These are phyloP conservation scores for Drosophila siamana DNA, from an alignment of 2,888 invertebrate species.

Conservation along the genomic window DNA sequence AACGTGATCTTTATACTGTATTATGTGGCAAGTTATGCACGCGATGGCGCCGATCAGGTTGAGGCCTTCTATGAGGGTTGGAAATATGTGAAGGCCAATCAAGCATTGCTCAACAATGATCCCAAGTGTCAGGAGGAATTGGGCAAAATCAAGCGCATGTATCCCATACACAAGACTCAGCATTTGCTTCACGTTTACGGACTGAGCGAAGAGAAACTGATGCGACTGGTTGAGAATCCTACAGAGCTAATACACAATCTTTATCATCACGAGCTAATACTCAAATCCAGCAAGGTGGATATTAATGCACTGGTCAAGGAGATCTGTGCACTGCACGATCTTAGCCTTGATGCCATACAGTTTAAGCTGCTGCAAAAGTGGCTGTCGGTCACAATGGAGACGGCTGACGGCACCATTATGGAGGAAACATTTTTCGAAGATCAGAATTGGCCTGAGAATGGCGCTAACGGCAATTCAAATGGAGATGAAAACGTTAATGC, in stretches of 20 bases:
- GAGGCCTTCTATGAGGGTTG: constrained; percentile 85
- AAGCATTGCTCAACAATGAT: constrained; percentile 70
- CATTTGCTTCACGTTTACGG: constrained; percentile 84
- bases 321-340: constrained; percentile 80
- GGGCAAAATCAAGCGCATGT: constrained; percentile 84
- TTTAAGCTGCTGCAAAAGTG: constrained; percentile 83
- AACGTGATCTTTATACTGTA: constrained; percentile 84
- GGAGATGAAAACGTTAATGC: constrained; percentile 58
- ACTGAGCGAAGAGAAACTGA: constrained; percentile 82
- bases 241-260: constrained; percentile 81
- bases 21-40: constrained; percentile 83
- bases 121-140: constrained; percentile 80
- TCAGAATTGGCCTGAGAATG: constrained; percentile 65
- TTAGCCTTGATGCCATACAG: constrained; percentile 82
- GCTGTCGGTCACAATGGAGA: constrained; percentile 80
- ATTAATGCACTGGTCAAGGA: constrained; percentile 84
- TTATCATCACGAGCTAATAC: constrained; percentile 83
- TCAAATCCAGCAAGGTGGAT: constrained; percentile 82
- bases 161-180: constrained; percentile 84
- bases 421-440: constrained; percentile 85
- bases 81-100: constrained; percentile 77
- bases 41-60: constrained; percentile 85
- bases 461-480: constrained; percentile 26
- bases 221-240: constrained; percentile 83
- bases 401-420: constrained; percentile 73